Conservation (phyloP, 2,797 vertebrate genomes). For the Alosa sapidissima region DNA sequence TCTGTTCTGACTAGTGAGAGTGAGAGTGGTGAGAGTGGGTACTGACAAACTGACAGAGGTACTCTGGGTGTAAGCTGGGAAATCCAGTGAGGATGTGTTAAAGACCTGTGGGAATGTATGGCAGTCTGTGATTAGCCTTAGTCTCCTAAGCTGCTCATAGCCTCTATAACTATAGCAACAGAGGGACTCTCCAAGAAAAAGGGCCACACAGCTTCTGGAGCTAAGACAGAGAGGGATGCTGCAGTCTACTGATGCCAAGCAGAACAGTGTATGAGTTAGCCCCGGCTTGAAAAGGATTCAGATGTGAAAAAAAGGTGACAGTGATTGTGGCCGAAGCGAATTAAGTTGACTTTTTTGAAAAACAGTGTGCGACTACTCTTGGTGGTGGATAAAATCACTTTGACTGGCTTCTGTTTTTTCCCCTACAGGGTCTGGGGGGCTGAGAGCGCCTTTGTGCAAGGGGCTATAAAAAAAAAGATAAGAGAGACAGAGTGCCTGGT, state of each 20-base stretch:
- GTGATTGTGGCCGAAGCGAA: conserved; percentile 48
- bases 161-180: background rate
- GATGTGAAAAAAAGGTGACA: background rate
- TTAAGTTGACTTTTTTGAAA: conserved; percentile 51
- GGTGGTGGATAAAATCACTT: conserved; percentile 62
- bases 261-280: background rate
- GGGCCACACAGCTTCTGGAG: conserved; percentile 21
- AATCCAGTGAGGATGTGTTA: background rate
- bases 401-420: conserved; percentile 53
- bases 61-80: background rate
- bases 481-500: conserved; percentile 47
- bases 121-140: background rate
- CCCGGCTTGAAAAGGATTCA: background rate
- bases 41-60: background rate
- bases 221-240: conserved; percentile 7
- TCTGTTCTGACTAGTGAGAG: background rate
- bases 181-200: background rate
- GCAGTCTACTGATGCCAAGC: conserved; percentile 24
- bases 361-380: conserved; percentile 51
- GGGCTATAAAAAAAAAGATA: conserved; percentile 17
- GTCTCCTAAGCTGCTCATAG: conserved; percentile 2
- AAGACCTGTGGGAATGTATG: conserved; percentile 18
- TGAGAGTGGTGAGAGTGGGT: background rate
- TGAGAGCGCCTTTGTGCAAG: conserved; percentile 57
- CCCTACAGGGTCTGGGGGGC: conserved; percentile 6